phyloP scores from a whole-genome alignment of 1,140 invertebrate genomes.

The Hycleus phaleratus region DNA sequence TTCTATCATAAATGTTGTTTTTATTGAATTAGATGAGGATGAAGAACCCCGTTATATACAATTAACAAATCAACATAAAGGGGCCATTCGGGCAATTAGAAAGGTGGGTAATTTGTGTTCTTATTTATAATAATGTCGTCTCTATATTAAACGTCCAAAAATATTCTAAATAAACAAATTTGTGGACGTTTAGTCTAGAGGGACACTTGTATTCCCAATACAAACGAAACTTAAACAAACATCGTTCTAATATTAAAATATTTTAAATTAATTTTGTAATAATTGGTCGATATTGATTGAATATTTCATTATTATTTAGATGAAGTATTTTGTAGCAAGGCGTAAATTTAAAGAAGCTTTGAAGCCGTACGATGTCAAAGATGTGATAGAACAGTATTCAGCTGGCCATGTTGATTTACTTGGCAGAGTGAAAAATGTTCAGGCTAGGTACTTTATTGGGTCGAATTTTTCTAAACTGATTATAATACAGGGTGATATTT shows the following conservation, averaged over 20 bases:
- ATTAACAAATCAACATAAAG: constrained; percentile 79
- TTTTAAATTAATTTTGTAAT: constrained; percentile 4
- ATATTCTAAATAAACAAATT: too few species aligned
- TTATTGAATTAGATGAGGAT: constrained; percentile 60
- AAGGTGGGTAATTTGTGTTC: constrained; percentile 56
- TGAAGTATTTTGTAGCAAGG: constrained; percentile 85
- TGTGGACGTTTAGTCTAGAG: too few species aligned
- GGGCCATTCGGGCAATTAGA: constrained; percentile 84
- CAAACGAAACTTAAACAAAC: too few species aligned
- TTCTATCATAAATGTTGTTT: background rate
- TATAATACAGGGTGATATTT: background rate
- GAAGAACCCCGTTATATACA: constrained; percentile 69
- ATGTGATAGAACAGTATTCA: constrained; percentile 90
- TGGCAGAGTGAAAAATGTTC: constrained; percentile 77
- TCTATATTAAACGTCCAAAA: too few species aligned
- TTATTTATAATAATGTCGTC: background rate
- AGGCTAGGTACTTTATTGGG: constrained; percentile 59
- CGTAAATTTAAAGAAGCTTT: constrained; percentile 87
- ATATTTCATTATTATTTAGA: constrained; percentile 44
- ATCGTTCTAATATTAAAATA: background rate
- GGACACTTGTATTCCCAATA: too few species aligned
- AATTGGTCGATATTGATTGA: constrained; percentile 7
- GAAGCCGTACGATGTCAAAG: constrained; percentile 90
- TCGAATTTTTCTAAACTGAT: constrained; percentile 4
- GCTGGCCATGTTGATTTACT: constrained; percentile 85